A percentile compares a stretch with the other conserved stretches of the same genome.
These are phyloP conservation scores for Hypothenemus hampei DNA, from an alignment of 1,140 invertebrate species.

Conservation along the genomic window DNA sequence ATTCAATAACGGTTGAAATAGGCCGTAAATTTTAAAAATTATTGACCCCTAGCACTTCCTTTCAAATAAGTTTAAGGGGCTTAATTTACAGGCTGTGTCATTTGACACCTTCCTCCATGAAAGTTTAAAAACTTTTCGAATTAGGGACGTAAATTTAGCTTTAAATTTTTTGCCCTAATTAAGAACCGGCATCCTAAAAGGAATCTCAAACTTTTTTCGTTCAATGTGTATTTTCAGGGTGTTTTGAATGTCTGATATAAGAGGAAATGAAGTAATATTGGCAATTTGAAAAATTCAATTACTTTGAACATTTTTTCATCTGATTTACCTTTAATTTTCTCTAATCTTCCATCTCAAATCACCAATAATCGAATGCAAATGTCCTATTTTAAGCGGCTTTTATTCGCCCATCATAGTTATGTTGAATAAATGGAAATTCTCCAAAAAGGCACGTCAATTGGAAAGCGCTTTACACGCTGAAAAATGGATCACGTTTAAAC, in stretches of 20 bases:
- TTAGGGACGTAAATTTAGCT: not conserved
- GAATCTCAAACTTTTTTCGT: not conserved
- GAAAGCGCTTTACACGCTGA: slow-evolving; percentile 9
- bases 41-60: slow-evolving; percentile 2
- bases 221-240: no score
- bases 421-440: slow-evolving; percentile 9
- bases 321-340: no score
- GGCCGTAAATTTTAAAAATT: slow-evolving; percentile 7
- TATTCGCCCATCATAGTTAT: slow-evolving; percentile 8
- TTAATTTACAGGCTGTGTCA: slow-evolving; percentile 13
- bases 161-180: slow-evolving; percentile 6
- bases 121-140: slow-evolving; percentile 1
- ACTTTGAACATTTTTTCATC: no score
- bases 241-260: no score
- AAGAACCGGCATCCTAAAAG: not conserved
- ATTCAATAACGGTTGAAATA: not conserved
- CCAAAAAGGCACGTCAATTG: slow-evolving; percentile 11
- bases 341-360: no score
- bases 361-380: no score
- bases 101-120: slow-evolving; percentile 6
- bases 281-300: no score
- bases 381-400: slow-evolving; percentile 2
- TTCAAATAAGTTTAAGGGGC: slow-evolving; percentile 4
- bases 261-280: no score
- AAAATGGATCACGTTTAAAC: slow-evolving; percentile 15